phyloP scores from a whole-genome alignment of 2,113 vertebrate species.

The Hypomesus transpacificus region DNA sequence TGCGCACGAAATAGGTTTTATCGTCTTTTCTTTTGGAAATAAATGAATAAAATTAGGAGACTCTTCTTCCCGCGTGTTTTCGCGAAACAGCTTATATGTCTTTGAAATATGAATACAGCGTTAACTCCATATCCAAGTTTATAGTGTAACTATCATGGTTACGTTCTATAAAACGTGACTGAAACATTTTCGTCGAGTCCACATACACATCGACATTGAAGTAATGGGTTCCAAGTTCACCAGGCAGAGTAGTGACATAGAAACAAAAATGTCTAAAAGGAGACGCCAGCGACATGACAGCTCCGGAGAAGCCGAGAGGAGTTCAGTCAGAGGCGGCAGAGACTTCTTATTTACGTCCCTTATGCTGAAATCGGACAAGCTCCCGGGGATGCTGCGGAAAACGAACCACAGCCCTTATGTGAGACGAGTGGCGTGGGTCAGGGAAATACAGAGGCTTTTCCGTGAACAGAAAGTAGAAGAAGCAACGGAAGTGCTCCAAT shows the following conservation, averaged over 20 bases:
- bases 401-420: slow-evolving; percentile 76
- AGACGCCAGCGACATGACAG: slow-evolving; percentile 43
- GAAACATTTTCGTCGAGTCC: background rate
- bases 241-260: slow-evolving; percentile 78
- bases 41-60: no score
- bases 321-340: slow-evolving; percentile 45
- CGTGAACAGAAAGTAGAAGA: slow-evolving; percentile 72
- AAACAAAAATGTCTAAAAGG: slow-evolving; percentile 53
- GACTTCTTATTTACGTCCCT: slow-evolving; percentile 73
- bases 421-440: slow-evolving; percentile 72
- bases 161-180: background rate
- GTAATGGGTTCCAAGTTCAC: slow-evolving; percentile 81
- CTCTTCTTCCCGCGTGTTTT: no score
- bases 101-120: no score
- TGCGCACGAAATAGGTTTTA: no score
- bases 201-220: slow-evolving; percentile 37
- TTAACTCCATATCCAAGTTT: slow-evolving; percentile 4
- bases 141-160: background rate
- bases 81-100: no score
- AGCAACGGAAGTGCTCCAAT: slow-evolving; percentile 74
- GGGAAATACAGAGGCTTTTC: slow-evolving; percentile 75
- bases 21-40: no score
- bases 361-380: slow-evolving; percentile 72
- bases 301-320: slow-evolving; percentile 47
- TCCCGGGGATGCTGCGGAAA: slow-evolving; percentile 73